Conservation (phyloP, 2,113 vertebrate species). For the Phoenicopterus ruber region DNA sequence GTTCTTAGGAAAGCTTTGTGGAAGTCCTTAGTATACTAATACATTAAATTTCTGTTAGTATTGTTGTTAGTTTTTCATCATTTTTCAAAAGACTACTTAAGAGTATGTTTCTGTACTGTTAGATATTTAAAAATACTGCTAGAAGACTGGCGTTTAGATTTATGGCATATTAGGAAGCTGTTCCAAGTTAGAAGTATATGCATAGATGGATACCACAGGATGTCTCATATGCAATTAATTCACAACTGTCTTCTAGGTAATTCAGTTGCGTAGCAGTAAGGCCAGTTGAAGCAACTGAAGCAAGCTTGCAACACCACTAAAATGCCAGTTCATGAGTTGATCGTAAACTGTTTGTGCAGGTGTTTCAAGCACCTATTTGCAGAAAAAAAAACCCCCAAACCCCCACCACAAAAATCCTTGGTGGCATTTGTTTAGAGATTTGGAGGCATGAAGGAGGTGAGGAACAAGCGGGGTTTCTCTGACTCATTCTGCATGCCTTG, state of each 20-base stretch:
- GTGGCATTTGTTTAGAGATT: neutral
- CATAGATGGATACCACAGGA: neutral
- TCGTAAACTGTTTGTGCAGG: neutral
- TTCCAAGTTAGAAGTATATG: neutral
- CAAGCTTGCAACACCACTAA: neutral
- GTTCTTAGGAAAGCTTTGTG: neutral
- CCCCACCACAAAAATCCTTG: neutral
- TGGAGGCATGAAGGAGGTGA: neutral
- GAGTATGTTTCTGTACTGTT: neutral
- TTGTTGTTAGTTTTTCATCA: neutral
- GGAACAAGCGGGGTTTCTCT: neutral
- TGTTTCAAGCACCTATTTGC: neutral
- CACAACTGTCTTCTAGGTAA: neutral
- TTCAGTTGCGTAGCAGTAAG: neutral
- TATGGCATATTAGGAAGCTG: neutral
- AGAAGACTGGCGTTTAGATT: neutral
- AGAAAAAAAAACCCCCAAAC: accelerated
- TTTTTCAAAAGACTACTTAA: neutral
- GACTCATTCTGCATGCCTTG: neutral
- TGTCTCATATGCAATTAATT: neutral
- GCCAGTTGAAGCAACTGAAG: neutral
- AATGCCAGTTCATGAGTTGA: neutral
- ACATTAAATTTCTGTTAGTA: neutral
- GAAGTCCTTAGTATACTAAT: neutral
- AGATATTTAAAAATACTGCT: neutral